A percentile compares a stretch with the other conserved stretches of the same genome.
Conservation (phyloP, 23 tunicate genomes). For the Ciona savignyi region DNA sequence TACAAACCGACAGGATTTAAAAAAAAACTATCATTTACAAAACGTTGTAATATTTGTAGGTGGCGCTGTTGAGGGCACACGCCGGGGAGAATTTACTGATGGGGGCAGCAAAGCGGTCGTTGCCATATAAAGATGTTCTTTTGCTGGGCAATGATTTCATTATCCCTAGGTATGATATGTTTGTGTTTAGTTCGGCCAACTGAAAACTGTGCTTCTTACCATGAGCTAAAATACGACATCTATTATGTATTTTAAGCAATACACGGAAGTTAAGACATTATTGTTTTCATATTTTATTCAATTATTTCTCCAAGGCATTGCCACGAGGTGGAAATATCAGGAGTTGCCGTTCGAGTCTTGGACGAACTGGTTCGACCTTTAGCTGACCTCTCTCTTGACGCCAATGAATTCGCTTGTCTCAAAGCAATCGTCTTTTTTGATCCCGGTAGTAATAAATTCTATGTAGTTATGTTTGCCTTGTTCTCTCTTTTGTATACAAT, state of each 20-base stretch:
- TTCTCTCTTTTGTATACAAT: too few species aligned
- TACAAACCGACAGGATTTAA: too few species aligned
- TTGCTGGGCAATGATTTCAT: slow-evolving; percentile 76
- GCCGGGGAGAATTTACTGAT: slow-evolving; percentile 81
- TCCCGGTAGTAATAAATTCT: slow-evolving; percentile 28
- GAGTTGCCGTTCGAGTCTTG: slow-evolving; percentile 64
- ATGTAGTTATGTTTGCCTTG: too few species aligned
- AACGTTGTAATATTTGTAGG: too few species aligned
- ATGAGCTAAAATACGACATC: too few species aligned
- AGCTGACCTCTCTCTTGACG: slow-evolving; percentile 66
- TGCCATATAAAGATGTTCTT: slow-evolving; percentile 38
- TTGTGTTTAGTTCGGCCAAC: too few species aligned
- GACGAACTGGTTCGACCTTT: slow-evolving; percentile 83
- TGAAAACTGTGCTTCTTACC: too few species aligned
- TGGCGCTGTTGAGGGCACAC: slow-evolving; percentile 82
- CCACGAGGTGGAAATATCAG: slow-evolving; percentile 70
- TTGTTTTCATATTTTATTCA: too few species aligned
- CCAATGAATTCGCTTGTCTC: slow-evolving; percentile 70
- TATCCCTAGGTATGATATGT: slow-evolving; percentile 55
- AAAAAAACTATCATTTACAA: too few species aligned
- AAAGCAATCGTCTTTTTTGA: slow-evolving; percentile 95
- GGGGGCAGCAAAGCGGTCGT: slow-evolving; percentile 77
- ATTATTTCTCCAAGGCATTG: slow-evolving; percentile 63
- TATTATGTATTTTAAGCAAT: too few species aligned
- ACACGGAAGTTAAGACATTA: too few species aligned